Conservation (phyloP, 2,797 vertebrate species). For the Euthynnus affinis region DNA sequence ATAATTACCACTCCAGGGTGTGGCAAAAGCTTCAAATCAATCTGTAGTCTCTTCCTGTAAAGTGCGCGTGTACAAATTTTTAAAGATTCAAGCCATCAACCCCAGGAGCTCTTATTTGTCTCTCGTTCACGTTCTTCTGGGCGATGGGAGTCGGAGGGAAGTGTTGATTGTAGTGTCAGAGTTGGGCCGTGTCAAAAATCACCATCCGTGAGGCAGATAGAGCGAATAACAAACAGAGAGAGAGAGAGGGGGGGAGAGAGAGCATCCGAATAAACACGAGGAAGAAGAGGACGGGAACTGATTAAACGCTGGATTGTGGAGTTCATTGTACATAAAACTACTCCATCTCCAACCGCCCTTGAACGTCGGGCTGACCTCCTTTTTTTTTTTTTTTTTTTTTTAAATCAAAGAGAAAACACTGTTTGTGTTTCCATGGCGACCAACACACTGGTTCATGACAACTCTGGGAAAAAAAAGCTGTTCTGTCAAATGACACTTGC, state of each 20-base stretch:
- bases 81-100: slow-evolving; percentile 45
- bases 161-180: slow-evolving; percentile 61
- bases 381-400: neutral
- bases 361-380: slow-evolving; percentile 20
- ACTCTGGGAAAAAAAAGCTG: slow-evolving; percentile 60
- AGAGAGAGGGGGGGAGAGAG: slow-evolving; percentile 15
- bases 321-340: slow-evolving; percentile 16
- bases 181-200: slow-evolving; percentile 54
- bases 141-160: slow-evolving; percentile 25
- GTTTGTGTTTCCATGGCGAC: slow-evolving; percentile 75
- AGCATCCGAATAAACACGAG: slow-evolving; percentile 22
- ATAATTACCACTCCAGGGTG: neutral
- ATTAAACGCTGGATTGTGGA: slow-evolving; percentile 23
- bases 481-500: slow-evolving; percentile 73
- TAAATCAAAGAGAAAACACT: slow-evolving; percentile 28
- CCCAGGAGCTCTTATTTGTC: slow-evolving; percentile 32
- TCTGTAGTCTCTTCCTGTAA: neutral
- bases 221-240: slow-evolving; percentile 56
- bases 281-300: neutral
- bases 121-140: slow-evolving; percentile 26
- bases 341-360: slow-evolving; percentile 32
- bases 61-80: neutral
- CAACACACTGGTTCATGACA: slow-evolving; percentile 33
- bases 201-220: slow-evolving; percentile 10
- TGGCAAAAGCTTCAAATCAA: neutral